Evolutionary conservation across 2,113 vertebrate genomes (phyloP).

Genomic region (Dromaius novaehollandiae): DNA sequence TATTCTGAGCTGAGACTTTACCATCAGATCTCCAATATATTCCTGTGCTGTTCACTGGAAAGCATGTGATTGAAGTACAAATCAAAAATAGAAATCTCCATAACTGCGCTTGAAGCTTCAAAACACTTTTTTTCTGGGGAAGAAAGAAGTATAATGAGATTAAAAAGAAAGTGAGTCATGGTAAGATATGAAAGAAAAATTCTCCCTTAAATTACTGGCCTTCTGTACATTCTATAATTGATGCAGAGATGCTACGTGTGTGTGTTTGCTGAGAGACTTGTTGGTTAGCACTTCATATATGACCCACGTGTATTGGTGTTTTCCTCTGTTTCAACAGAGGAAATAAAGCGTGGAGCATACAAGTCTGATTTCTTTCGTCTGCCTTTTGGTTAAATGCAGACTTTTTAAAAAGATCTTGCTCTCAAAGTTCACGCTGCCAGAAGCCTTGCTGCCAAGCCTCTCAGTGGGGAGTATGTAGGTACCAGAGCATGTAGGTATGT

Average conservation of each 20-base stretch:
- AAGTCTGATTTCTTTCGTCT: not conserved
- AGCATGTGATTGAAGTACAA: not conserved
- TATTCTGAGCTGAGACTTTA: not conserved
- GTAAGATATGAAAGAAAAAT: not conserved
- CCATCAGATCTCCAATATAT: not conserved
- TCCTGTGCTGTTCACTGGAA: not conserved
- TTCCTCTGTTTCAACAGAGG: not conserved
- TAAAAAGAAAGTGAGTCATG: not conserved
- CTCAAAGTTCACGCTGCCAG: not conserved
- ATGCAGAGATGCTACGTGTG: accelerated
- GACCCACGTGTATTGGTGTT: accelerated
- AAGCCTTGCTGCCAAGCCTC: not conserved
- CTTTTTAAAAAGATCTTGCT: not conserved
- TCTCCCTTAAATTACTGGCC: not conserved
- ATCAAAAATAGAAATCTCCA: not conserved
- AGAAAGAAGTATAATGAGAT: not conserved
- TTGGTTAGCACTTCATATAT: not conserved
- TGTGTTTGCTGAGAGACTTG: not conserved
- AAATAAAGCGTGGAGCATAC: not conserved
- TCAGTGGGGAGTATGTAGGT: not conserved
- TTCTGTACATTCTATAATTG: accelerated
- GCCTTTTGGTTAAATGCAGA: not conserved
- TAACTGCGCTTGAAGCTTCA: not conserved
- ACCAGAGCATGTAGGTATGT: not conserved
- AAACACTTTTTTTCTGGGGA: not conserved